phyloP scores from a whole-genome alignment of 2,113 vertebrate genomes.

The Varanus komodoensis region DNA sequence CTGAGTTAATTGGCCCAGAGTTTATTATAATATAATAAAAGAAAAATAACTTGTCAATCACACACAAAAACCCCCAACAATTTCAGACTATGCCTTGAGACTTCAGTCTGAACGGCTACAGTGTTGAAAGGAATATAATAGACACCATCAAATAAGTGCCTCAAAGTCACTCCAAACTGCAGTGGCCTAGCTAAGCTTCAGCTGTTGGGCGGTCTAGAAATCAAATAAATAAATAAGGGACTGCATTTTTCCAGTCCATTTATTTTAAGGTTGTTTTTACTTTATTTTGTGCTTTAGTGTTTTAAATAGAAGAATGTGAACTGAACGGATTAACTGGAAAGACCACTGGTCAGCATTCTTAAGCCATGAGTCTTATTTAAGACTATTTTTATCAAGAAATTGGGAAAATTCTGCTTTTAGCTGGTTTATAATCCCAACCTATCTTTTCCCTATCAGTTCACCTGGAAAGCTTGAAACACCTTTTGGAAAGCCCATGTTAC shows the following conservation, averaged over 20 bases:
- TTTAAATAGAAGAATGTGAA: not conserved
- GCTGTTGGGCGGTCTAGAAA: too few relatives aligned
- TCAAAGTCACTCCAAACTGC: not conserved
- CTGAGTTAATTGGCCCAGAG: not conserved
- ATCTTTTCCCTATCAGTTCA: not conserved
- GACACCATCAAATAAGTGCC: not conserved
- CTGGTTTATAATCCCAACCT: not conserved
- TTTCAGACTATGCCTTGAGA: not conserved
- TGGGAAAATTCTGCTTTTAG: not conserved
- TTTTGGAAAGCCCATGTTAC: constrained; percentile 1
- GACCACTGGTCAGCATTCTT: not conserved
- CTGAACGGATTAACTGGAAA: not conserved
- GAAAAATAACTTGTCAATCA: not conserved
- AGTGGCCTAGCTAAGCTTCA: not conserved
- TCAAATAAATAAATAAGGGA: too few relatives aligned
- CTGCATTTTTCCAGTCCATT: not conserved
- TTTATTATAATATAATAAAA: too few relatives aligned
- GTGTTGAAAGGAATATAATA: not conserved
- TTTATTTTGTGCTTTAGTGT: not conserved
- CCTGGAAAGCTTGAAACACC: not conserved
- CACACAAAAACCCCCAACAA: not conserved
- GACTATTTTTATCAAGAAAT: not conserved
- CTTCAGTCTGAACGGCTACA: not conserved
- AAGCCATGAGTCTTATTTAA: not conserved
- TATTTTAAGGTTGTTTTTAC: not conserved